These are phyloP conservation scores for Cephalopholis sonnerati DNA, from an alignment of 2,113 vertebrate genomes.

Conservation along the genomic window DNA sequence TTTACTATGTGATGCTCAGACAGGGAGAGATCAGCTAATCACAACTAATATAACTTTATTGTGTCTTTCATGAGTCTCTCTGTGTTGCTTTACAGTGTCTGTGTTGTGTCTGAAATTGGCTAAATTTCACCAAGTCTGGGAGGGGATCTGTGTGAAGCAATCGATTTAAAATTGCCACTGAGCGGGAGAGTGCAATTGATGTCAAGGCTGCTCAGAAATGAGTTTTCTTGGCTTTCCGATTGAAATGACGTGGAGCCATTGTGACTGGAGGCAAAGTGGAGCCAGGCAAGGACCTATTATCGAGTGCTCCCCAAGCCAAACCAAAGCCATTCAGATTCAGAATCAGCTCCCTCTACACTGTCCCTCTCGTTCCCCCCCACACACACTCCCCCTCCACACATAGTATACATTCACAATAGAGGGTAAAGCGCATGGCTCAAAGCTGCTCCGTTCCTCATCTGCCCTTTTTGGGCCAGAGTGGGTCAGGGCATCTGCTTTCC, in stretches of 20 bases:
- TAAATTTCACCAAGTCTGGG: constrained; percentile 58
- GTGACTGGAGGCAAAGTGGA: constrained; percentile 71
- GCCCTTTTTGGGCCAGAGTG: constrained; percentile 27
- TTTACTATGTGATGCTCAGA: constrained; percentile 4
- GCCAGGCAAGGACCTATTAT: constrained; percentile 57
- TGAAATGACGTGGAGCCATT: constrained; percentile 71
- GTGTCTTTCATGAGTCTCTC: constrained; percentile 32
- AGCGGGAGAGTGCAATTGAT: constrained; percentile 76
- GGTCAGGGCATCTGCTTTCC: constrained; percentile 60
- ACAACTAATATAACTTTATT: constrained; percentile 47
- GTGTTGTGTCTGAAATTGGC: constrained; percentile 64
- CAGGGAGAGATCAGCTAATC: constrained; percentile 36
- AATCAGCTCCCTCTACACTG: constrained; percentile 39
- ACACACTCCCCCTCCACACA: background rate
- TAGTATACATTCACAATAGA: constrained; percentile 8
- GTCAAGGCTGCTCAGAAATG: constrained; percentile 81
- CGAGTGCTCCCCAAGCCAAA: constrained; percentile 50
- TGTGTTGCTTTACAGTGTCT: constrained; percentile 50
- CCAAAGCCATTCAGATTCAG: constrained; percentile 45
- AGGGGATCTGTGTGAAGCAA: constrained; percentile 59
- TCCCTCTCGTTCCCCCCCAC: background rate
- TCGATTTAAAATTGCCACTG: constrained; percentile 77
- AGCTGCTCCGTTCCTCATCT: constrained; percentile 39
- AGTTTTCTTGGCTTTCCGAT: constrained; percentile 77
- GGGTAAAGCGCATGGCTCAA: constrained; percentile 30